Percentiles rank a stretch among this genome's conserved stretches.
phyloP scores from a whole-genome alignment of 2,888 invertebrate species.

The Acronicta aceris region DNA sequence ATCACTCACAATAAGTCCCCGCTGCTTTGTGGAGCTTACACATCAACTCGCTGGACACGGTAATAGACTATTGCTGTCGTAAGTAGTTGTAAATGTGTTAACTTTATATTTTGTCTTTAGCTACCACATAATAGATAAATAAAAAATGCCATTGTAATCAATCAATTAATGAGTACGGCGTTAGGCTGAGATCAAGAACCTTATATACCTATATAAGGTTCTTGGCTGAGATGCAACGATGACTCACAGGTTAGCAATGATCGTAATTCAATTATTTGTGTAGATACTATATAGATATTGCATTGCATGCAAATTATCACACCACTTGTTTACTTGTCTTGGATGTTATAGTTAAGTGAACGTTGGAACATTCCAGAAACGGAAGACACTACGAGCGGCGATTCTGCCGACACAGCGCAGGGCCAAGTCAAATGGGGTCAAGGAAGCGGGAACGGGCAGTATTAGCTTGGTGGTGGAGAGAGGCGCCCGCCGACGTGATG shows the following conservation, averaged over 20 bases:
- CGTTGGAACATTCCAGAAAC: slow-evolving; percentile 91
- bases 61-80: slow-evolving; percentile 73
- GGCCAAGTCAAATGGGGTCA: slow-evolving; percentile 94
- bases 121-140: slow-evolving; percentile 26
- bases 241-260: too few species aligned
- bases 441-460: slow-evolving; percentile 93
- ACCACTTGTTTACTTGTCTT: slow-evolving; percentile 38
- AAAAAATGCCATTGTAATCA: slow-evolving; percentile 14
- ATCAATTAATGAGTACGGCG: too few species aligned
- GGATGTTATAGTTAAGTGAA: slow-evolving; percentile 21
- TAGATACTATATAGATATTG: not conserved
- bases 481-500: slow-evolving; percentile 90
- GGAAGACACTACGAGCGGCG: slow-evolving; percentile 95
- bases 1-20: slow-evolving; percentile 68
- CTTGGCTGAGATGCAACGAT: too few species aligned
- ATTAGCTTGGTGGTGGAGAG: slow-evolving; percentile 95
- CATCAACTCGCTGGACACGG: slow-evolving; percentile 68
- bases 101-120: slow-evolving; percentile 26
- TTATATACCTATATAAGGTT: too few species aligned
- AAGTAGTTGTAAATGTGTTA: slow-evolving; percentile 72
- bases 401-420: slow-evolving; percentile 93
- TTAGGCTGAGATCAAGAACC: too few species aligned
- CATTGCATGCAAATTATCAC: slow-evolving; percentile 10
- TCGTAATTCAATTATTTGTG: too few species aligned
- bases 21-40: slow-evolving; percentile 71